A percentile compares a stretch with the other conserved stretches of the same genome.
Evolutionary conservation across 2,797 vertebrate species (phyloP).

Genomic region (Sebastes baramenuke): DNA sequence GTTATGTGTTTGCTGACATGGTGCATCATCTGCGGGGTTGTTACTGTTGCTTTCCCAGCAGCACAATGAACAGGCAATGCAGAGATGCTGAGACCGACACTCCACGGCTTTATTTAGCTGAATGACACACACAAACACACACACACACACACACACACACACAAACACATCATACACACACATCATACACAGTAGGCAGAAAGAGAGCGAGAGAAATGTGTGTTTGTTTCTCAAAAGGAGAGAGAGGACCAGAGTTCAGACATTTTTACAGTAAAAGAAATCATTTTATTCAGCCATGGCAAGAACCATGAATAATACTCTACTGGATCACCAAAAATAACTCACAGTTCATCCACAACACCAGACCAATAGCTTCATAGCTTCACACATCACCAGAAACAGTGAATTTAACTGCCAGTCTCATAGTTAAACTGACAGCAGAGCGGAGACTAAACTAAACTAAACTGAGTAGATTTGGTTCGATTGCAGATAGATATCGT

Average conservation of each 20-base stretch:
- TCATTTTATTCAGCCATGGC: neutral
- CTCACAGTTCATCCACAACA: neutral
- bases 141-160: conserved; percentile 8
- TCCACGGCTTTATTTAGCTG: conserved; percentile 54
- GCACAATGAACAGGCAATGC: conserved; percentile 55
- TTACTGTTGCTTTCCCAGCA: conserved; percentile 56
- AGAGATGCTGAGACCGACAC: conserved; percentile 71
- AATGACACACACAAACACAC: conserved; percentile 37
- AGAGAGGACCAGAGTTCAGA: neutral
- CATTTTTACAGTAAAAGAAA: neutral
- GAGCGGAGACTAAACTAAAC: neutral
- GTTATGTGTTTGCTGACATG: conserved; percentile 73
- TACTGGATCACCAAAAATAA: neutral
- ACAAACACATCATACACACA: conserved; percentile 2
- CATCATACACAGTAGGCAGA: neutral
- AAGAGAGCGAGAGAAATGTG: neutral
- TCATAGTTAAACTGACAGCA: neutral
- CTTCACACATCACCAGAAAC: neutral
- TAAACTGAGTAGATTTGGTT: neutral
- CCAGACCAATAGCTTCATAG: neutral
- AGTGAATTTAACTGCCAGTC: neutral
- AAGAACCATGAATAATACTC: neutral
- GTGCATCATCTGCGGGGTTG: conserved; percentile 54
- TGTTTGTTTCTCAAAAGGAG: neutral
- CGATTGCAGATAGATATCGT: neutral